These are phyloP conservation scores for Calephelis nemesis DNA, from an alignment of 1,140 invertebrate species.

Conservation along the genomic window DNA sequence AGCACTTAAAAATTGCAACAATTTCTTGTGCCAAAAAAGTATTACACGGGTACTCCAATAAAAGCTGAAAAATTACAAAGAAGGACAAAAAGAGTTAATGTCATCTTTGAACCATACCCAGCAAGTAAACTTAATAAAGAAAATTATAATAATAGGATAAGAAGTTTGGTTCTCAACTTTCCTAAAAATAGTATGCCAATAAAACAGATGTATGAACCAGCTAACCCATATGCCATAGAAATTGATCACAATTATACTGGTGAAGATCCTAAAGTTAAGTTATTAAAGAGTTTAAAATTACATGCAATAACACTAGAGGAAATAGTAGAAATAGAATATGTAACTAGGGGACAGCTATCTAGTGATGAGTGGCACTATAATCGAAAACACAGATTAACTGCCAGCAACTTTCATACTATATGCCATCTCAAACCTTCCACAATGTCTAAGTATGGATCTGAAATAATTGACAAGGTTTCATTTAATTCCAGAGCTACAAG, in stretches of 20 bases:
- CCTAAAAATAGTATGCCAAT: neutral
- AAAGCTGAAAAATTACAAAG: neutral
- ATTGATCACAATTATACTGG: neutral
- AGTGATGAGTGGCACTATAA: too few relatives aligned
- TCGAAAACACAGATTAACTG: too few relatives aligned
- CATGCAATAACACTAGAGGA: too few relatives aligned
- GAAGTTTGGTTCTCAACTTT: conserved; percentile 1
- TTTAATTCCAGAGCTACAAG: conserved; percentile 3
- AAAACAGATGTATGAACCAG: conserved; percentile 2
- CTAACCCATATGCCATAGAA: neutral
- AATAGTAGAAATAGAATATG: too few relatives aligned
- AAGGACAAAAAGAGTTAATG: neutral
- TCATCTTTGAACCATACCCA: neutral
- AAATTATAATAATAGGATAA: conserved; percentile 1
- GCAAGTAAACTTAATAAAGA: neutral
- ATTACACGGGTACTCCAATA: too few relatives aligned
- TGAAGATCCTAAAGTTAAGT: neutral
- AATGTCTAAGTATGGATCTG: neutral
- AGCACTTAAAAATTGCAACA: neutral
- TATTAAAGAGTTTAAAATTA: neutral
- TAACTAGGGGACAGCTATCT: too few relatives aligned
- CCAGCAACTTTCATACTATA: too few relatives aligned
- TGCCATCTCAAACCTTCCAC: too few relatives aligned
- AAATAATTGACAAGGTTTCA: neutral
- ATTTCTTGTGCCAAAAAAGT: neutral